Evolutionary conservation across 2,888 invertebrate genomes (phyloP), one percentile per base, ranked within the genome.

Genomic region (Didymodactylos carnosus): DNA sequence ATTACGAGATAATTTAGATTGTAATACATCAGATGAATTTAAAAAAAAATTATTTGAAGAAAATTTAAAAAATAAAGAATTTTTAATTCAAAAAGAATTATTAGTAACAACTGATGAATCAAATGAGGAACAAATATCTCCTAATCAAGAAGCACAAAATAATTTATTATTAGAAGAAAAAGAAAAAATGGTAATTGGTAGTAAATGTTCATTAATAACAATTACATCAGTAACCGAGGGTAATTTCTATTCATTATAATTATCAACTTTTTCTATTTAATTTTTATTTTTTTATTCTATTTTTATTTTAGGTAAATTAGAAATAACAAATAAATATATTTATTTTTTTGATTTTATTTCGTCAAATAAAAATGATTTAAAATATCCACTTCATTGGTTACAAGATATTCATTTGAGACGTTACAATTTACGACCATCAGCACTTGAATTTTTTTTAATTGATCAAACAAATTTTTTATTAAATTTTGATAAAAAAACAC

Each of bases 381-480:
- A 86, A 79, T 86, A 86, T 83, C 82, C 86, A 2, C 81, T 88
- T 29, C 83, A 84, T 25, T 86, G 86, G 80, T 83, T 88, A 72
- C 81, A 87, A 35, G 88, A 88, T 79, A 86, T 88, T n/a, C 87
- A 88, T 81, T 83, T 88, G 75, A 81, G 88, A 39, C 84, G 88
- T 75, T 88, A 87, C 81, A 88, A 88, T 80, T 81, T 88, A 19
- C 82, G 88, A 14, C 81, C 88, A 75, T 87, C 87, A 79, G 88
- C 88, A n/a, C 80, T 88, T 75, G 88, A 88, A 80, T 84, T 88
- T 78, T 88, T 88, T 80, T 81, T 88, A 14, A 83, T 87, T 27
- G 87, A 88, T 80, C 87, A 88, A 79, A 87, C 87, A 0, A 88
- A 87, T 78, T 88, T 87, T 78, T 88, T 88, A 80, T 82, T 88